Evolutionary conservation across 2,113 vertebrate genomes (phyloP).

Genomic region (Sander lucioperca): DNA sequence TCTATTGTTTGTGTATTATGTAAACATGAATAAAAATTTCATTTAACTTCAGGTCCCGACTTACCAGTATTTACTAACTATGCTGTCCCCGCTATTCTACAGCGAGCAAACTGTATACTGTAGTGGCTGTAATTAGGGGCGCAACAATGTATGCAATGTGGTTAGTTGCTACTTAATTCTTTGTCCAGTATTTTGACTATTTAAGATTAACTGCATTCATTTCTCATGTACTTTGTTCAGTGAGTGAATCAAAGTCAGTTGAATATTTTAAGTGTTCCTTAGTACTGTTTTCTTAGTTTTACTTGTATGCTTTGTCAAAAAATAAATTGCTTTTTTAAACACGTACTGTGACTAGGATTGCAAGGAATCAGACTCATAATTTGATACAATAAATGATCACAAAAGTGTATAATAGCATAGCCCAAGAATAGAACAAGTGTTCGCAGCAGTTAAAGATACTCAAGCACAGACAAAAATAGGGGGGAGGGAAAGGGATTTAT

Average conservation of each 20-base stretch:
- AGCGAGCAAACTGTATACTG: neutral
- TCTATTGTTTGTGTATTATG: neutral
- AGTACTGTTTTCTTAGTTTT: neutral
- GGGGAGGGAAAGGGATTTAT: constrained; percentile 78
- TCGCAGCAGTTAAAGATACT: neutral
- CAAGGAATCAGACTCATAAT: neutral
- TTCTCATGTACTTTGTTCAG: constrained; percentile 5
- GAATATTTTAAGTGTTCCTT: constrained; percentile 3
- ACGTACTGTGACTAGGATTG: neutral
- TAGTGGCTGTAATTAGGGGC: neutral
- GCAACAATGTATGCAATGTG: neutral
- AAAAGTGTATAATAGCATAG: too few relatives aligned
- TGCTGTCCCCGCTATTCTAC: neutral
- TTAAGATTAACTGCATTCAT: neutral
- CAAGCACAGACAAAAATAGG: constrained; percentile 61
- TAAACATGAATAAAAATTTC: neutral
- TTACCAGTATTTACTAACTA: constrained; percentile 15
- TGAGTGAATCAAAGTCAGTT: neutral
- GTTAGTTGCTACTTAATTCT: neutral
- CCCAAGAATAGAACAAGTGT: too few relatives aligned
- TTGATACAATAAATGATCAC: too few relatives aligned
- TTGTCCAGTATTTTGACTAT: neutral
- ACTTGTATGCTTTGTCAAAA: constrained; percentile 21
- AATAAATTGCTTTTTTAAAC: neutral
- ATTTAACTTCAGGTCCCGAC: neutral